Base-by-base conservation (phyloP, 2,113 vertebrate species). In the Sturnus vulgaris region DNA sequence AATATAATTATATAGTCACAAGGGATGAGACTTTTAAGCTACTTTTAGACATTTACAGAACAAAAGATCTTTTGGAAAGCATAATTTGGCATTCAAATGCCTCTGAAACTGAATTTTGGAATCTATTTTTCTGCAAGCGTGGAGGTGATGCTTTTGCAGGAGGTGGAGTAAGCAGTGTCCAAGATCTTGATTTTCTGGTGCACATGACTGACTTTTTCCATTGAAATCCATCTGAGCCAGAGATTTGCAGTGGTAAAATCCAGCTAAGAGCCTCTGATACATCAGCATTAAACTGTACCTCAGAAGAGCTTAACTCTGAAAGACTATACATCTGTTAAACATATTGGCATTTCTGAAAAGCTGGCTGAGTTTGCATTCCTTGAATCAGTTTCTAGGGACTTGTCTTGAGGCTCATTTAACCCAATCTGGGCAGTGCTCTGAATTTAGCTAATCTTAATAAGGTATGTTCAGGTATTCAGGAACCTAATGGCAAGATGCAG, bases 251-350 rank as follows among this genome's bases (percentile, higher is more conserved):
- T 63, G 46, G 56, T 50, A 93, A 83, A 95, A 85, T 82, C 6
- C 69, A 86, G 17, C 44, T 78, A 49, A 78, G 65, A 83, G 10
- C 53, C 65, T 85, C 65, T 85, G 37, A 72, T 79, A 65, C 15
- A 69, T 13, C 50, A 80, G 28, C 66, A 44, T 84, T 79, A 93
- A 39, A 53, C 49, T 49, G 50, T 30, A 69, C 63, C 33, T 95
- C 84, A 85, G 73, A 85, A 85, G 35, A 94, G 37, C 64, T 95
- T 92, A 77, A 89, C n/a, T 66, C 81, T 77, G 82, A 79, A 87
- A 94, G 63, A 27, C 4, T 35, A 79, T 63, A 89, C 57, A 70
- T 93, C 90, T 91, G 84, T 82, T 93, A 87, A 89, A 92, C 57
- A 80, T 73, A 25, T 82, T 82, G 70, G 59, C 46, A 59, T 82